Base-by-base conservation (phyloP, 1,140 invertebrate species). In the Bombus polaris region DNA sequence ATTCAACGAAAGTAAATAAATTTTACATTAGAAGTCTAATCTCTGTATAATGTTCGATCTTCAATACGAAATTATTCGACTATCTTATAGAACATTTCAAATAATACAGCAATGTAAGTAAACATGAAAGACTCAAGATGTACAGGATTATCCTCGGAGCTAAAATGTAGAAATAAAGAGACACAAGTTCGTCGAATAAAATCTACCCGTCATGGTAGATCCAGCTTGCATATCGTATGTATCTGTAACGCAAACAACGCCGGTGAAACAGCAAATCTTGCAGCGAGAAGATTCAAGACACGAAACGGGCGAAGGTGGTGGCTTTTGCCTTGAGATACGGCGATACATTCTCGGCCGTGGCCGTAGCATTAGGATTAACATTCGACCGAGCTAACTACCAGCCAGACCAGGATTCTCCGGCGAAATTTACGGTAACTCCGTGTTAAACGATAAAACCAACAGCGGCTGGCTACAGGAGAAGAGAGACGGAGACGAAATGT, bases 391-490 rank as follows among this genome's bases (percentile, higher is more conserved):
- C 86, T 90, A 92, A 91, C 90, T 91, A 89, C 86, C 87, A 89
- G 89, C 83, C 87, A 88, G 87, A 75, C 85, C 87, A 87, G 73
- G 87, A 87, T 90, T 91, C 88, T 78, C 87, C 89, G 68, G 47
- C 62, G 85, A 85, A 93, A 94, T 92, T 94, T 91, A 92, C 86
- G 88, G 83, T 90, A 93, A 93, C 90, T 92, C 87, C 85, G 87
- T 92, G 91, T 93, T 94, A 93, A 94, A 93, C 91, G 88, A 90
- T 92, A 93, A 94, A 93, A 93, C 90, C 88, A 92, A 92, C 89
- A 92, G 80, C 81, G 75, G 81, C 62, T 70, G 62, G 66, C 68
- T 85, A 57, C 77, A 47, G 77, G 66, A 66, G 25, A 35, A 44
- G 73, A 66, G 79, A 44, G 35, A 37, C n/a, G 18, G 37, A 57